Percentiles rank a stretch among this genome's conserved stretches.
phyloP scores from a whole-genome alignment of 23 tunicate genomes.

The Corella eumyota region DNA sequence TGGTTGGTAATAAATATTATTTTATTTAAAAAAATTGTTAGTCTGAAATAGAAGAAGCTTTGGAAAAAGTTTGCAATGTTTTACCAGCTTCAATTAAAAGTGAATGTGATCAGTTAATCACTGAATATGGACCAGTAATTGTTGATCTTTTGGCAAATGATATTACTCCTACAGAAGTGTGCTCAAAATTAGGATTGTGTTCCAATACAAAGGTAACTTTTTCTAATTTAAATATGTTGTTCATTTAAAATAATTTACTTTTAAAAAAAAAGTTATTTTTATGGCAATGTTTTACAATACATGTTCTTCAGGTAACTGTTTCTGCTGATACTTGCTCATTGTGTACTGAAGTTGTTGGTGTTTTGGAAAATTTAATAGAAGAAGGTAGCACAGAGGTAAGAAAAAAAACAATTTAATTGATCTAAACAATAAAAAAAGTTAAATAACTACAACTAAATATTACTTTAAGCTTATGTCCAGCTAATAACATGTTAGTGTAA shows the following conservation, averaged over 20 bases:
- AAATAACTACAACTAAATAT: too few species aligned
- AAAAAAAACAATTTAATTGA: too few species aligned
- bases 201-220: too few species aligned
- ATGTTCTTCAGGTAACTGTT: neutral
- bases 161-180: constrained; percentile 26
- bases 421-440: too few species aligned
- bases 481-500: neutral
- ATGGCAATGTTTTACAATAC: too few species aligned
- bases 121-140: constrained; percentile 28
- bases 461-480: too few species aligned
- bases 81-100: constrained; percentile 21
- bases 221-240: too few species aligned
- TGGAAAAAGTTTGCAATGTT: constrained; percentile 52
- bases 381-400: neutral
- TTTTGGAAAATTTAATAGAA: neutral
- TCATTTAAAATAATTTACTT: too few species aligned
- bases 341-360: neutral
- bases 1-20: too few species aligned
- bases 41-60: constrained; percentile 50
- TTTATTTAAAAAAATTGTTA: too few species aligned
- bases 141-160: constrained; percentile 32
- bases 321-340: neutral
- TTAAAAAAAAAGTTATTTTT: too few species aligned
- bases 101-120: constrained; percentile 39
- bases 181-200: constrained; percentile 46